Conservation (phyloP, 2,113 vertebrate genomes). For the Megaleporinus macrocephalus region DNA sequence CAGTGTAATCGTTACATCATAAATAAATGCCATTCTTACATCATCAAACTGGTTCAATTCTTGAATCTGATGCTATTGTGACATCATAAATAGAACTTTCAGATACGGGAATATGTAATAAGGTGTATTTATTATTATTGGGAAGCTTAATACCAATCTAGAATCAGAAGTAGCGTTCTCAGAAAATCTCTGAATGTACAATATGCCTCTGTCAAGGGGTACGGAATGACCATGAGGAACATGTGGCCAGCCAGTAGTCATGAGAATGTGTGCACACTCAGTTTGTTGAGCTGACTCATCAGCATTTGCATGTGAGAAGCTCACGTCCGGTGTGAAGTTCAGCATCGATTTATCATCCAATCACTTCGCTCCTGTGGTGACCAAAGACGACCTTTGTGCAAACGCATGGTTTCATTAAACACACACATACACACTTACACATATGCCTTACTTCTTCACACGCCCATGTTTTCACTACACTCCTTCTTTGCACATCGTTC, state of each 20-base stretch:
- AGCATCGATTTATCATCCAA: background rate
- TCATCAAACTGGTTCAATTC: too few relatives aligned
- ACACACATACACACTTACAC: background rate
- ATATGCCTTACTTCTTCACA: background rate
- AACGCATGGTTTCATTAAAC: background rate
- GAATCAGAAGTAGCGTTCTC: background rate
- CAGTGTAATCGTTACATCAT: too few relatives aligned
- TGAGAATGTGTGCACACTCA: background rate
- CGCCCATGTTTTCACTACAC: too few relatives aligned
- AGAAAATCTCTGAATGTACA: background rate
- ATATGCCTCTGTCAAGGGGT: background rate
- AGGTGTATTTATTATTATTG: background rate
- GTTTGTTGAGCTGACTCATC: background rate
- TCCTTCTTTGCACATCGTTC: too few relatives aligned
- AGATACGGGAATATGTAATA: too few relatives aligned
- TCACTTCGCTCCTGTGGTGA: background rate
- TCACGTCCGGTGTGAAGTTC: background rate
- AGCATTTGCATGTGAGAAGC: background rate
- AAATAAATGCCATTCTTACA: too few relatives aligned
- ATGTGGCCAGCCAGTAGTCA: background rate
- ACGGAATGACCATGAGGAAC: background rate
- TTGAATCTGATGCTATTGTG: too few relatives aligned
- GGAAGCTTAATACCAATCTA: too few relatives aligned
- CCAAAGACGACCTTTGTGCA: background rate
- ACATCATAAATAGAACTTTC: too few relatives aligned